Evolutionary conservation across 2,113 vertebrate species (phyloP).

Genomic region (Myanophis thanlyinensis): DNA sequence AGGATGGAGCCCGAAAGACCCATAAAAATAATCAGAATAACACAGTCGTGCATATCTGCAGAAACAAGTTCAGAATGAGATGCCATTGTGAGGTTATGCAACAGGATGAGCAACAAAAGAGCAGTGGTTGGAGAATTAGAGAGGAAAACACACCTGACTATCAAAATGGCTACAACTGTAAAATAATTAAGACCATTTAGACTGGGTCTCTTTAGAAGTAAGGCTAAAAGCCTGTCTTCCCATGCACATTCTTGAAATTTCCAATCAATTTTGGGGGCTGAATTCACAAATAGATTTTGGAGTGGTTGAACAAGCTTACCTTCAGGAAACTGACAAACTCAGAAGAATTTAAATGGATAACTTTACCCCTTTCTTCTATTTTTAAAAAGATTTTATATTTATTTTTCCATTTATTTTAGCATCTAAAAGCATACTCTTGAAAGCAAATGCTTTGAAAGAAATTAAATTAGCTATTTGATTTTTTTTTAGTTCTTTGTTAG

Average conservation of each 20-base stretch:
- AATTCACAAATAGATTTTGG: not conserved
- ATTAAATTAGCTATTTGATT: constrained; percentile 2
- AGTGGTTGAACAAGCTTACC: not conserved
- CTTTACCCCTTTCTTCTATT: not conserved
- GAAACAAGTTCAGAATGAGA: not conserved
- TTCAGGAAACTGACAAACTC: not conserved
- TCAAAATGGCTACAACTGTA: not conserved
- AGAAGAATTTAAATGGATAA: not conserved
- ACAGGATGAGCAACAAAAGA: not conserved
- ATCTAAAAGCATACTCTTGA: not conserved
- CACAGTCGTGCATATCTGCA: not conserved
- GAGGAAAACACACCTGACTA: not conserved
- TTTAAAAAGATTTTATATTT: not conserved
- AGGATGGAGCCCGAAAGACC: not conserved
- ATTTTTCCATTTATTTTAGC: constrained; percentile 2
- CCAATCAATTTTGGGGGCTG: not conserved
- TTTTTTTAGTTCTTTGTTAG: constrained; percentile 27
- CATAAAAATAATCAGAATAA: not conserved
- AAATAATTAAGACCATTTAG: not conserved
- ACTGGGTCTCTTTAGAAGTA: not conserved
- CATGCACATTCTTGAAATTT: not conserved
- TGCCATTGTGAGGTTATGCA: not conserved
- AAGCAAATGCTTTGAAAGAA: constrained; percentile 16
- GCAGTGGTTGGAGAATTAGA: not conserved
- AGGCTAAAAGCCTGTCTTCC: not conserved